Evolutionary conservation across 2,888 invertebrate species (phyloP).

Genomic region (Myopa tessellatipennis): DNA sequence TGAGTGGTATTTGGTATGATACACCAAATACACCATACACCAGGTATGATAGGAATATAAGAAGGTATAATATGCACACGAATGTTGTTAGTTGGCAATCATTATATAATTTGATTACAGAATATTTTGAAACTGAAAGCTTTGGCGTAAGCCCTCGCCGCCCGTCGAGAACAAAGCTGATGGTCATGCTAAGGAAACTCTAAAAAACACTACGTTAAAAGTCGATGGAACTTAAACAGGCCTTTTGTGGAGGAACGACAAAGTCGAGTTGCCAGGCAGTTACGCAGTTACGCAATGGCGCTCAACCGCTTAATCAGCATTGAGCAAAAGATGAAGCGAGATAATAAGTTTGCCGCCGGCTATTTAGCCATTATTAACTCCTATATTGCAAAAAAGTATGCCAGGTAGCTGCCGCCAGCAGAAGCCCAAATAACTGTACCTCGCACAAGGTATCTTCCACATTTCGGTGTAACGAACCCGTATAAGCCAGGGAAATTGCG

Average conservation of each 20-base stretch:
- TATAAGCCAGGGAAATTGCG: conserved; percentile 54
- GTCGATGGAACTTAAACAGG: conserved; percentile 32
- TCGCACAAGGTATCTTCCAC: conserved; percentile 53
- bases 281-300: neutral
- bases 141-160: conserved; percentile 28
- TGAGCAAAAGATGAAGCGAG: conserved; percentile 38
- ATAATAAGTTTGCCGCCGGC: conserved; percentile 34
- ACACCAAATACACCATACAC: too few relatives aligned
- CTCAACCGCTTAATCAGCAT: conserved; percentile 20
- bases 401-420: conserved; percentile 3
- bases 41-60: neutral
- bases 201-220: neutral
- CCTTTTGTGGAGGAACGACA: conserved; percentile 42
- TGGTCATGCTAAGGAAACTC: neutral
- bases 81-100: neutral
- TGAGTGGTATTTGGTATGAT: conserved; percentile 33
- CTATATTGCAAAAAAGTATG: conserved; percentile 37
- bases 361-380: conserved; percentile 37
- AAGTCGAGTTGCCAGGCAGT: conserved; percentile 38
- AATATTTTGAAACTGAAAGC: conserved; percentile 3
- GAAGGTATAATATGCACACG: neutral
- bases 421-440: neutral
- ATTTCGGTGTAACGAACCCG: conserved; percentile 54
- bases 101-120: neutral
- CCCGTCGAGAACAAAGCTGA: neutral